Percentiles rank a stretch among this genome's conserved stretches.
phyloP scores from a whole-genome alignment of 37 sponge, comb jelly and placozoan species.

The Axinella damicornis region DNA sequence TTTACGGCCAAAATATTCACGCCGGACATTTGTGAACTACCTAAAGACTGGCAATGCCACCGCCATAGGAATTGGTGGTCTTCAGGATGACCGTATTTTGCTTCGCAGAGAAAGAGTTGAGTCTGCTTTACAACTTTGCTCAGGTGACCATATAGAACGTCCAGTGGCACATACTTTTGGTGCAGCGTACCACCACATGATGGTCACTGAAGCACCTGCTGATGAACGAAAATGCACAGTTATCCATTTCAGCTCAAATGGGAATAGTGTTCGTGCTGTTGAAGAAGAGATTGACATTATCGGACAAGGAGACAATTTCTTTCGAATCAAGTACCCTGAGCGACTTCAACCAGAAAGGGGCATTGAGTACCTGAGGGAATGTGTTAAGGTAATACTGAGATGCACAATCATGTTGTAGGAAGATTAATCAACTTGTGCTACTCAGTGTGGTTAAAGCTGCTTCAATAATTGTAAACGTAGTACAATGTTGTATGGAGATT shows the following conservation, averaged over 20 bases:
- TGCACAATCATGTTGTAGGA: no score
- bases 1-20: not conserved
- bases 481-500: no score
- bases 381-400: no score
- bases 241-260: no score
- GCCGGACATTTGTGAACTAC: slow-evolving; percentile 22
- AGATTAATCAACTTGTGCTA: no score
- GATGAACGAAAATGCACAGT: no score
- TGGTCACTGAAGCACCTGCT: not conserved
- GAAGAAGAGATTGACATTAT: no score
- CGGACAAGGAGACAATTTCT: not conserved
- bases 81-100: slow-evolving; percentile 19
- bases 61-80: not conserved
- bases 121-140: not conserved
- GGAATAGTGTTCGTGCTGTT: no score
- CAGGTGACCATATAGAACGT: slow-evolving; percentile 38
- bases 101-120: slow-evolving; percentile 14
- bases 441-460: no score
- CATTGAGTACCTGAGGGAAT: not conserved
- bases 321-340: not conserved
- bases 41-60: slow-evolving; percentile 2
- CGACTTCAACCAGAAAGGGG: not conserved
- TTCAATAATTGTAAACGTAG: no score
- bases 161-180: not conserved
- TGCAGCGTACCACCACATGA: slow-evolving; percentile 1